These are phyloP conservation scores for Alloplasta piceator DNA, from an alignment of 2,888 invertebrate species.

Conservation along the genomic window DNA sequence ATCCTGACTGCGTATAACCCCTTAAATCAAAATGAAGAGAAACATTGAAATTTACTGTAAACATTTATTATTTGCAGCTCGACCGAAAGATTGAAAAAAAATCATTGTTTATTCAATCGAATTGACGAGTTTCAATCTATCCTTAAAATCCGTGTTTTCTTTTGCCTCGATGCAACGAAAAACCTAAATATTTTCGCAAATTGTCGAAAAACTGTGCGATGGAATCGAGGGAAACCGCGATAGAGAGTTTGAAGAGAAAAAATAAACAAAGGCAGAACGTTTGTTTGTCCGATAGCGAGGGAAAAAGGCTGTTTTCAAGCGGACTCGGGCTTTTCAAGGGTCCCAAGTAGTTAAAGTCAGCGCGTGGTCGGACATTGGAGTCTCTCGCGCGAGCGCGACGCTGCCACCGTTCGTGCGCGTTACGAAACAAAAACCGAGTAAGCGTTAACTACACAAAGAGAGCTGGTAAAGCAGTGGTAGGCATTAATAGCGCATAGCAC, in stretches of 20 bases:
- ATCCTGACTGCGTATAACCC: too few relatives aligned
- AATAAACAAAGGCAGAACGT: conserved; percentile 24
- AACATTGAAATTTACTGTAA: too few relatives aligned
- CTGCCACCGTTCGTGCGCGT: conserved; percentile 52
- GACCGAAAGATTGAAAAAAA: too few relatives aligned
- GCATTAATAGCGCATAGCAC: conserved; percentile 24
- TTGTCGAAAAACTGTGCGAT: not conserved
- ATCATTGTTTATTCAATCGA: too few relatives aligned
- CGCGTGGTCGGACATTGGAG: conserved; percentile 52
- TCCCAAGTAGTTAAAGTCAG: conserved; percentile 62
- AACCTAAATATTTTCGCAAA: conserved; percentile 1
- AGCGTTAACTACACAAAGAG: conserved; percentile 43
- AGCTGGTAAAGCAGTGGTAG: conserved; percentile 27
- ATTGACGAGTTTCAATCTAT: too few relatives aligned
- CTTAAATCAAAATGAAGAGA: too few relatives aligned
- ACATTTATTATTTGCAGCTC: too few relatives aligned
- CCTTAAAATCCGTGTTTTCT: not conserved
- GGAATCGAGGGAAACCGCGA: not conserved
- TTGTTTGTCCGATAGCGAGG: conserved; percentile 30
- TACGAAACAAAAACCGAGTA: conserved; percentile 36
- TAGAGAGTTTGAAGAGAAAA: conserved; percentile 5
- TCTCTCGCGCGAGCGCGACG: conserved; percentile 36
- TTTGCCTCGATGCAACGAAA: not conserved
- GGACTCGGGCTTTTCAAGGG: conserved; percentile 35
- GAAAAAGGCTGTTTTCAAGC: conserved; percentile 14